Conservation (phyloP, 2,888 invertebrate genomes). For the Archips crataeganus region DNA sequence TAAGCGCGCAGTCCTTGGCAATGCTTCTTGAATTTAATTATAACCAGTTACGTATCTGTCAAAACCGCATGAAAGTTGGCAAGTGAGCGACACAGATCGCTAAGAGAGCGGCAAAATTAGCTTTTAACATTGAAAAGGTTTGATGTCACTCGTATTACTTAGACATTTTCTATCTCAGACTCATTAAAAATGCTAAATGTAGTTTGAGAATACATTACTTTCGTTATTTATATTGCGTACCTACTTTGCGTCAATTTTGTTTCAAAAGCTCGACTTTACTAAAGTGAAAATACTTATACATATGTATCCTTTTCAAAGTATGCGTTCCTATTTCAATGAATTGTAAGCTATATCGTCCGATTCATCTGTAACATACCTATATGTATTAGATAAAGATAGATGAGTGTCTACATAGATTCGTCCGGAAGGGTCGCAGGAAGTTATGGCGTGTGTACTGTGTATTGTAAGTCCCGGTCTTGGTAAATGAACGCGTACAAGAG, state of each 20-base stretch:
- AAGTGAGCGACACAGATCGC: conserved; percentile 63
- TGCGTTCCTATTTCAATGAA: not conserved
- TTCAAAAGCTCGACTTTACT: not conserved
- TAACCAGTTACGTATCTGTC: conserved; percentile 78
- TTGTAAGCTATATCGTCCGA: not conserved
- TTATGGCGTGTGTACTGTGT: not conserved
- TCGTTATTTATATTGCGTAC: not conserved
- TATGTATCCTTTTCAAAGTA: too few species aligned
- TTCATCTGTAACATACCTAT: not conserved
- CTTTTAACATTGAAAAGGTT: conserved; percentile 59
- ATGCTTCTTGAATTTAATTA: conserved; percentile 80
- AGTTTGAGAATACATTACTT: not conserved
- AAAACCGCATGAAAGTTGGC: conserved; percentile 80
- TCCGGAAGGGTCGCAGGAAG: conserved; percentile 20
- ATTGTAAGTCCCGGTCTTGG: not conserved
- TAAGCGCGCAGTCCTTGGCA: conserved; percentile 71
- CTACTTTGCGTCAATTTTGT: not conserved
- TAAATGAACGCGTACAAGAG: not conserved
- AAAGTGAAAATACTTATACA: too few species aligned
- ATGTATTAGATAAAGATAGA: not conserved
- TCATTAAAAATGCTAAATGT: conserved; percentile 11
- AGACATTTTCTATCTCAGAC: conserved; percentile 46
- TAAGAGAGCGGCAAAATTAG: conserved; percentile 69
- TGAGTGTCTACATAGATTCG: conserved; percentile 14
- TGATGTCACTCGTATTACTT: conserved; percentile 43